Conservation (phyloP, 2,113 vertebrate species). For the Panthera uncia region DNA sequence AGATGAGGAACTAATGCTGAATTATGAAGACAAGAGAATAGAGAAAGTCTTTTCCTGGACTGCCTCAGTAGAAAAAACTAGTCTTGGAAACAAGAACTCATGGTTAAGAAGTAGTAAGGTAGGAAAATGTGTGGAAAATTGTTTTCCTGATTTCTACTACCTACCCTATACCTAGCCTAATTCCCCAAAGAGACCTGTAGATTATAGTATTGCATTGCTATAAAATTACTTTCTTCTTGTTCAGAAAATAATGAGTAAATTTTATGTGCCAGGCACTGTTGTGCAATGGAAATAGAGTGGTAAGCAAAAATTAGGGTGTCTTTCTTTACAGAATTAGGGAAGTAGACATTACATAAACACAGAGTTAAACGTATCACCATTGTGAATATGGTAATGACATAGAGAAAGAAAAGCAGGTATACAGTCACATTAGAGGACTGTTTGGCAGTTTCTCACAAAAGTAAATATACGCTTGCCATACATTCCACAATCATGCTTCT, state of each 20-base stretch:
- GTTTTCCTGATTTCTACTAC: neutral
- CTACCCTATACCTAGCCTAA: neutral
- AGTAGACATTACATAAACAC: neutral
- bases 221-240: neutral
- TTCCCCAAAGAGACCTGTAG: neutral
- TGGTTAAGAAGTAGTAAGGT: neutral
- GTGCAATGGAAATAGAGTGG: neutral
- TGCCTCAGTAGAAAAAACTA: neutral
- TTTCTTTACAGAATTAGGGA: neutral
- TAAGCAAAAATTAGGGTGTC: neutral
- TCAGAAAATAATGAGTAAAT: neutral
- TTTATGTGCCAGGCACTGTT: neutral
- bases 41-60: neutral
- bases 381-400: neutral
- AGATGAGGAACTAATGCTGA: neutral
- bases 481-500: neutral
- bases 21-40: conserved; percentile 6
- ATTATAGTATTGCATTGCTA: neutral
- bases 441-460: neutral
- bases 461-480: neutral
- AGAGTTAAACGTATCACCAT: neutral
- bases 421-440: neutral
- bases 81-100: neutral
- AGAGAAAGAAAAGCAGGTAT: neutral
- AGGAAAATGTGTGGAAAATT: neutral